Conservation (phyloP, 1,140 invertebrate genomes). For the Procambarus virginalis region DNA sequence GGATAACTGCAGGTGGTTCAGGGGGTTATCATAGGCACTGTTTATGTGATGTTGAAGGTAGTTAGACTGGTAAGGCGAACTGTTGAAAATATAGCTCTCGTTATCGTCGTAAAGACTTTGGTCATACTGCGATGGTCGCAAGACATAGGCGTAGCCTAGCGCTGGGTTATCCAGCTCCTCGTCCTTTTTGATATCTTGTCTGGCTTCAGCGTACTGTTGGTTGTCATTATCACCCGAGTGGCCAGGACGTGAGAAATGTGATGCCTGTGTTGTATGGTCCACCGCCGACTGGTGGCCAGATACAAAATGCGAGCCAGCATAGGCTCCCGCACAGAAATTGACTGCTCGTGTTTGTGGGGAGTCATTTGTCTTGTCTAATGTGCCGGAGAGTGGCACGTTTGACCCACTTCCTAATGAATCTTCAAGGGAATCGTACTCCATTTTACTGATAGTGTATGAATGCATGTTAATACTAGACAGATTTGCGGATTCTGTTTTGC, state of each 20-base stretch:
- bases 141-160: neutral
- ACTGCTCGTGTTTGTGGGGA: neutral
- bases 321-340: neutral
- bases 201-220: neutral
- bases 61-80: neutral
- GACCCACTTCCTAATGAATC: neutral
- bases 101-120: neutral
- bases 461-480: neutral
- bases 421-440: slow-evolving; percentile 2
- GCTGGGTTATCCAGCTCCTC: neutral
- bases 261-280: neutral
- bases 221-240: neutral
- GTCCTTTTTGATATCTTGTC: neutral
- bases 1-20: neutral
- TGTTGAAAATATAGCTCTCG: neutral
- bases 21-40: neutral
- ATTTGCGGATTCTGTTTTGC: neutral
- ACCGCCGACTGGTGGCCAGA: neutral
- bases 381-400: neutral
- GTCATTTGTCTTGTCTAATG: neutral
- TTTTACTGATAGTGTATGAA: neutral
- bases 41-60: neutral
- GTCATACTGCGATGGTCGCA: neutral
- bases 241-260: neutral
- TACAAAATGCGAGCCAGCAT: neutral